These are phyloP conservation scores for Drosophila niveifrons DNA, from an alignment of 2,888 invertebrate species.

Conservation along the genomic window DNA sequence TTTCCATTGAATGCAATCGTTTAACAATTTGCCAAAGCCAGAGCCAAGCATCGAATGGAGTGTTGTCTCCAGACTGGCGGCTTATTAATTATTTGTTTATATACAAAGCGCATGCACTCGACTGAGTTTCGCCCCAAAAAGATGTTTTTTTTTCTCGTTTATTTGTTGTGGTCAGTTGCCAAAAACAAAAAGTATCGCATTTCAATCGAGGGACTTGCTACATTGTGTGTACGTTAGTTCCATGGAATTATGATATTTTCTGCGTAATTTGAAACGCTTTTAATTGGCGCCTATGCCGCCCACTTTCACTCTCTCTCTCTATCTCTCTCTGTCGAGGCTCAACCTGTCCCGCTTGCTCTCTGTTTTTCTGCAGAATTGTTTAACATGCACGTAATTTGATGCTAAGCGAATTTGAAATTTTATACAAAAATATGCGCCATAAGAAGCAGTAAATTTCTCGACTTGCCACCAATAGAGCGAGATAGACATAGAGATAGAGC, in stretches of 20 bases:
- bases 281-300: slow-evolving; percentile 77
- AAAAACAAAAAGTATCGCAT: slow-evolving; percentile 65
- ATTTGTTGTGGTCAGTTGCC: slow-evolving; percentile 43
- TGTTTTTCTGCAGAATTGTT: slow-evolving; percentile 28
- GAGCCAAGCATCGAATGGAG: not conserved
- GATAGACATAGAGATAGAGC: not conserved
- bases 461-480: slow-evolving; percentile 47
- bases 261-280: slow-evolving; percentile 75
- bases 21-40: slow-evolving; percentile 29
- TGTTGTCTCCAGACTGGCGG: slow-evolving; percentile 51
- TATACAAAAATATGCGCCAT: slow-evolving; percentile 71
- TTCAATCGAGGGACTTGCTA: slow-evolving; percentile 56
- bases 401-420: slow-evolving; percentile 78
- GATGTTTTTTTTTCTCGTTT: slow-evolving; percentile 10
- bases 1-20: slow-evolving; percentile 18
- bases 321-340: slow-evolving; percentile 2
- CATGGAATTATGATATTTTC: slow-evolving; percentile 81
- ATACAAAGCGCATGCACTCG: slow-evolving; percentile 74
- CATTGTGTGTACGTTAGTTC: slow-evolving; percentile 73
- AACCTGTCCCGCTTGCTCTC: not conserved
- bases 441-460: slow-evolving; percentile 57
- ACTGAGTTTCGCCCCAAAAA: slow-evolving; percentile 56
- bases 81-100: slow-evolving; percentile 73
- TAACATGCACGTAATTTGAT: slow-evolving; percentile 77
- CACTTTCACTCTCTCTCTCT: slow-evolving; percentile 19